Base-by-base conservation (phyloP, 2,888 invertebrate genomes). In the Drosophila melanosoma region DNA sequence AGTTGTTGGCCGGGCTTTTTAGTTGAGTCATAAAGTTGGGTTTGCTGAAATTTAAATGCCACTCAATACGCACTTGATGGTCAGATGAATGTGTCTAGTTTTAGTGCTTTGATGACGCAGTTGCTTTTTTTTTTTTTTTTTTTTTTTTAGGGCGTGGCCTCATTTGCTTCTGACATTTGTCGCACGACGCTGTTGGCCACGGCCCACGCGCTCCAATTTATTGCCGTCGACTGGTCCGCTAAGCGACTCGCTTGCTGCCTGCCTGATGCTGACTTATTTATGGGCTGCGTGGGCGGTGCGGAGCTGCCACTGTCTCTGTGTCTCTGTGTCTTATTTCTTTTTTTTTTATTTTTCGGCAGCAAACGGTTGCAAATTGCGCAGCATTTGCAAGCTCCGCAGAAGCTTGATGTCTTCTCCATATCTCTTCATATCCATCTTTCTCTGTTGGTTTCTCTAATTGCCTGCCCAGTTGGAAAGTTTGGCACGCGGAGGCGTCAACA, bases 291-390 rank as follows among this genome's bases (percentile, higher is more conserved):
- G 86, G 88, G 91, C 89, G 54, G 66, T 12, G 79, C 45, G 52
- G 26, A 11, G 61, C 45, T 48, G 71, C 38, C 48, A 11, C 29
- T 17, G 33, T 38, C 52, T 36, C 42, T 26, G 15, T 60, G 26
- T 26, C 26, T 26, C 23, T 53, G 38, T 26, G 3, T 26, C 26
- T 38, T 59, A 53, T 64, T 56, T 69, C 62, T 60, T 58, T 42
- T 51, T 57, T 61, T 66, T 32, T 11, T 48, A 56, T 59, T 70
- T 87, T 87, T 85, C 83, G 81, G 87, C 90, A 81, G 90, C 89
- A 89, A 87, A 90, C 87, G 89, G 86, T 87, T 89, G 86, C 89
- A 87, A 87, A 89, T 84, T 81, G 79, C 79, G 68, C 72, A 79
- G 80, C 63, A 68, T 81, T 79, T 73, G 69, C 69, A 53, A 73